These are phyloP conservation scores for Periphyllus acericola DNA, from an alignment of 2,888 invertebrate genomes.

Conservation along the genomic window DNA sequence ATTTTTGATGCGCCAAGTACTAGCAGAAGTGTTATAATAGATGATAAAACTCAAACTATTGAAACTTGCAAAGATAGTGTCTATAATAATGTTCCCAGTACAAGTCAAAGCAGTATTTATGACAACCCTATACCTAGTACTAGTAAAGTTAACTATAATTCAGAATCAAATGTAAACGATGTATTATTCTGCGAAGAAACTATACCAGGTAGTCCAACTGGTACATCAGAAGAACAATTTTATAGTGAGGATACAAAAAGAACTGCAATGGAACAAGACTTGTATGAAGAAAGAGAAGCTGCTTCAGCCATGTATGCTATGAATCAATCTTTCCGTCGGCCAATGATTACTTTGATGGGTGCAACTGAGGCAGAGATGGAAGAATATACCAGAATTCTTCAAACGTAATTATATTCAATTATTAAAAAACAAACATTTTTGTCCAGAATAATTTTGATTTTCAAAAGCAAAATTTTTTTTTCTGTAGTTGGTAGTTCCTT, in stretches of 20 bases:
- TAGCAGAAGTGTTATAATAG: not conserved
- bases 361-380: not conserved
- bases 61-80: not conserved
- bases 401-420: slow-evolving; percentile 25
- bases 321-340: slow-evolving; percentile 23
- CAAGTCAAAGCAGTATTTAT: slow-evolving; percentile 15
- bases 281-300: slow-evolving; percentile 17
- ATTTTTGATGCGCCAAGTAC: not conserved
- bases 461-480: too few species aligned
- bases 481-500: too few species aligned
- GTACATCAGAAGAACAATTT: slow-evolving; percentile 69
- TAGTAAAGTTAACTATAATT: slow-evolving; percentile 5
- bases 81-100: not conserved
- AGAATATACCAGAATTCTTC: slow-evolving; percentile 8
- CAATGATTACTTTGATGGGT: slow-evolving; percentile 4
- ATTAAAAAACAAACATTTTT: not conserved
- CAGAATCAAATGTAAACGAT: slow-evolving; percentile 40
- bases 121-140: not conserved
- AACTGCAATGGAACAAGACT: not conserved
- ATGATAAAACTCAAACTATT: not conserved
- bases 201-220: slow-evolving; percentile 88
- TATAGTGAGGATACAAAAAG: slow-evolving; percentile 35
- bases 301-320: slow-evolving; percentile 27
- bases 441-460: too few species aligned
- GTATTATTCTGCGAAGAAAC: slow-evolving; percentile 88